Percentiles rank a stretch among this genome's conserved stretches.
These are phyloP conservation scores for Apostichopus parvimensis DNA, from an alignment of 35 echinoderm and acorn worm genomes.

Conservation along the genomic window DNA sequence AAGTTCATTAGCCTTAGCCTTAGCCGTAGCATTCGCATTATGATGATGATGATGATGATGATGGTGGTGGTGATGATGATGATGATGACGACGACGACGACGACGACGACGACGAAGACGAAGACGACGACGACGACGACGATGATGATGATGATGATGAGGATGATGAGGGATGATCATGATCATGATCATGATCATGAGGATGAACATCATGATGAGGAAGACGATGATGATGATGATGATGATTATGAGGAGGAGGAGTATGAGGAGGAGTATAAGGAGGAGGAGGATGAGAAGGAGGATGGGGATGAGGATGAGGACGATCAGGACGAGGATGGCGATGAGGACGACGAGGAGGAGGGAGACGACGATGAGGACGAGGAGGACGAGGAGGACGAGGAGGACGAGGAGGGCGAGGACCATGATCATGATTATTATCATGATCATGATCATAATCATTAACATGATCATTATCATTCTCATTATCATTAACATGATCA, in stretches of 20 bases:
- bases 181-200: no score
- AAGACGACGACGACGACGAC: background rate
- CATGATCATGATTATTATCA: background rate
- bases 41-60: background rate
- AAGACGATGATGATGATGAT: no score
- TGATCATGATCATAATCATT: background rate
- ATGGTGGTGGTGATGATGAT: background rate
- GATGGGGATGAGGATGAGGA: background rate
- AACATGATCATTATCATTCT: background rate
- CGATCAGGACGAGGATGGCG: no score
- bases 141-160: no score
- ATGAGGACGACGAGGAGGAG: background rate
- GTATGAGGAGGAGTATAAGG: background rate
- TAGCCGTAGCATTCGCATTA: no score
- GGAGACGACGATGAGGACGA: background rate
- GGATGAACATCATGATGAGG: no score
- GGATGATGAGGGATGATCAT: no score
- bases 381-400: no score
- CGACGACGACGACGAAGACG: background rate
- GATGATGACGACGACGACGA: background rate
- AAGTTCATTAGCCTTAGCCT: no score
- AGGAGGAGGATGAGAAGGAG: background rate
- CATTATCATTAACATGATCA: background rate
- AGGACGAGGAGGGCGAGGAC: no score
- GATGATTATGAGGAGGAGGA: background rate